A percentile compares a stretch with the other conserved stretches of the same genome.
phyloP scores from a whole-genome alignment of 2,797 vertebrate species.

The Hephaestus fuliginosus region DNA sequence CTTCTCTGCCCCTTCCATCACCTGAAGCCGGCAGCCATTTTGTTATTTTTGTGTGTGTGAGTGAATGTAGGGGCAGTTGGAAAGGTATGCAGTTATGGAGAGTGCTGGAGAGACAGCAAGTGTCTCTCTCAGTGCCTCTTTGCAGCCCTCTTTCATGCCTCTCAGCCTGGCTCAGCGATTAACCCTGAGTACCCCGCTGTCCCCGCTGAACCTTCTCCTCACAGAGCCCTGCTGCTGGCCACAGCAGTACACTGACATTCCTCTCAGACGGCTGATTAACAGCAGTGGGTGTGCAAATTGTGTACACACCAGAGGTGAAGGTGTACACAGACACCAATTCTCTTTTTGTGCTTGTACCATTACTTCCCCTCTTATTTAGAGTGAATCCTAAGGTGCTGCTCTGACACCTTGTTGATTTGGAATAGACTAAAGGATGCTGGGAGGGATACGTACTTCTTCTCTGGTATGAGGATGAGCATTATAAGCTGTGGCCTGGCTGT shows the following conservation, averaged over 20 bases:
- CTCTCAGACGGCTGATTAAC: conserved; percentile 82
- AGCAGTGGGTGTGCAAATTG: conserved; percentile 71
- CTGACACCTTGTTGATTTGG: conserved; percentile 37
- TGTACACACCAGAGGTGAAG: conserved; percentile 57
- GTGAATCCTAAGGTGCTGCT: conserved; percentile 38
- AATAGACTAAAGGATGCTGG: conserved; percentile 30
- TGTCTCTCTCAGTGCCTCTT: conserved; percentile 79
- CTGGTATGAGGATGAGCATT: conserved; percentile 39
- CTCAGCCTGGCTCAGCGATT: conserved; percentile 83
- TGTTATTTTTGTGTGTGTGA: conserved; percentile 44
- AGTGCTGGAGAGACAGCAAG: conserved; percentile 71
- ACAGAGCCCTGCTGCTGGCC: conserved; percentile 54
- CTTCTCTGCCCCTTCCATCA: conserved; percentile 33
- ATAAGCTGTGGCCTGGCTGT: conserved; percentile 53
- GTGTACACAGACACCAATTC: conserved; percentile 35
- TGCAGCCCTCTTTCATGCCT: conserved; percentile 80
- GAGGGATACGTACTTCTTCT: conserved; percentile 41
- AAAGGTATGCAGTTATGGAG: conserved; percentile 73
- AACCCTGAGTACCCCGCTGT: conserved; percentile 73
- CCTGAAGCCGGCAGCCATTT: conserved; percentile 68
- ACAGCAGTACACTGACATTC: conserved; percentile 57
- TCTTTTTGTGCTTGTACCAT: conserved; percentile 34
- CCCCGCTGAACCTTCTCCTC: conserved; percentile 69
- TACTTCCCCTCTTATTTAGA: conserved; percentile 35
- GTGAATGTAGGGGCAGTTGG: conserved; percentile 60